Evolutionary conservation across 2,888 invertebrate species (phyloP), one percentile per base, ranked within the genome.

Genomic region (Dryadula phaetusa): DNA sequence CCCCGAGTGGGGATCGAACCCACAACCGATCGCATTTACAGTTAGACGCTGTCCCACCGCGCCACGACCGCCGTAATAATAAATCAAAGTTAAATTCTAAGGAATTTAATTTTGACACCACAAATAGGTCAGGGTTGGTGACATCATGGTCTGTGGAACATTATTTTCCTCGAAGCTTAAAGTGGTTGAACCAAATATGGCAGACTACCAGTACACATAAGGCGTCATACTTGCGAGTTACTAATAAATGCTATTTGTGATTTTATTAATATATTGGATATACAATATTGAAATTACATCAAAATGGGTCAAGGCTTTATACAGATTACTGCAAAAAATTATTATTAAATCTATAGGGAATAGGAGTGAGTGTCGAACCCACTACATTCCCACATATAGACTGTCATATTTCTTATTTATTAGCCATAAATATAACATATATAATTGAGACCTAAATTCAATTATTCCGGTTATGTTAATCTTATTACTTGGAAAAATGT

Each of bases 111-210:
- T 56, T 44, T 64, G 56, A 42, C 58, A 20, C 44, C 61, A 16
- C 20, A 72, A 66, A 72, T 70, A 52, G 71, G 75, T 66, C 74
- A 75, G 54, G 75, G 75, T 44, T 67, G 62, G 64, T 74, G 74
- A 74, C 71, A 63, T 74, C 73, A 56, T 49, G 58, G 66, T 70
- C 67, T 56, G 69, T 64, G 71, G 54, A 74, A 56, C 46, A 67
- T 62, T 47, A 66, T 75, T 75, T 74, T 75, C 74, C 75, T 70
- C 63, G 69, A 70, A 70, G 62, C 49, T 25, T 25, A 52, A 56
- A 25, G 47, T 10, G n/a, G 40, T n/a, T 62, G 64, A 14, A 20
- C 72, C 67, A 61, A 62, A 70, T 72, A 70, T 60, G 72, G 72
- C 34, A 37, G 25, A 16, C n/a, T n/a, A n/a, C n/a, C n/a, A n/a